phyloP scores from a whole-genome alignment of 37 sponge, comb jelly and placozoan species.

The Agelas oroides region DNA sequence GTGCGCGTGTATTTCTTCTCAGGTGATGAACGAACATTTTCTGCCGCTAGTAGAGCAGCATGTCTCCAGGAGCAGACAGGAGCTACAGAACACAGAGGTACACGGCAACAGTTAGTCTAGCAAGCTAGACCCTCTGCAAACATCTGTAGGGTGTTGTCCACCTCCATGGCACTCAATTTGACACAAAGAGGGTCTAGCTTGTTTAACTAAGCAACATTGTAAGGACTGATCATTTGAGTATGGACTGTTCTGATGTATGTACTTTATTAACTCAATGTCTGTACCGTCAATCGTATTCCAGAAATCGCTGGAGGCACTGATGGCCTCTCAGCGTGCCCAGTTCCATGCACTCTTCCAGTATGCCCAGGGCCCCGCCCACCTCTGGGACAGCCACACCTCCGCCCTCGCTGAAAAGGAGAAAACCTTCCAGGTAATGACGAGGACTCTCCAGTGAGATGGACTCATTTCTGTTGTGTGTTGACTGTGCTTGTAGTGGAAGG shows the following conservation, averaged over 20 bases:
- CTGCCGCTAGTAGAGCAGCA: conserved; percentile 66
- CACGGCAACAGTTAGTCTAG: not conserved
- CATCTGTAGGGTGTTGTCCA: too few relatives aligned
- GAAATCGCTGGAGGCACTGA: conserved; percentile 38
- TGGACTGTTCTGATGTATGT: too few relatives aligned
- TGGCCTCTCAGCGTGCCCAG: conserved; percentile 43
- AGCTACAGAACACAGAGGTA: conserved; percentile 51
- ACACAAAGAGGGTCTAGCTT: too few relatives aligned
- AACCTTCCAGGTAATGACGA: conserved; percentile 16
- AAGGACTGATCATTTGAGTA: too few relatives aligned
- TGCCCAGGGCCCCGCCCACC: conserved; percentile 72
- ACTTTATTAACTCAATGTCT: too few relatives aligned
- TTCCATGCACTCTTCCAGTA: conserved; percentile 67
- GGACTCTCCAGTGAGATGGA: too few relatives aligned
- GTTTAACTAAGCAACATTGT: too few relatives aligned
- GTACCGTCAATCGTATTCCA: too few relatives aligned
- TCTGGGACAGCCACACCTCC: conserved; percentile 68
- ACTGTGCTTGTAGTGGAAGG: too few relatives aligned
- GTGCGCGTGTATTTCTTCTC: not conserved
- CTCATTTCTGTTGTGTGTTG: too few relatives aligned
- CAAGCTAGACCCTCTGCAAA: too few relatives aligned
- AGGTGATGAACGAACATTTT: conserved; percentile 63
- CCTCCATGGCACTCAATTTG: too few relatives aligned
- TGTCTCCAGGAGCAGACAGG: not conserved
- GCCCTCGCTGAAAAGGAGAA: conserved; percentile 14